phyloP scores from a whole-genome alignment of 2,888 invertebrate genomes.

The Xestia ashworthii region DNA sequence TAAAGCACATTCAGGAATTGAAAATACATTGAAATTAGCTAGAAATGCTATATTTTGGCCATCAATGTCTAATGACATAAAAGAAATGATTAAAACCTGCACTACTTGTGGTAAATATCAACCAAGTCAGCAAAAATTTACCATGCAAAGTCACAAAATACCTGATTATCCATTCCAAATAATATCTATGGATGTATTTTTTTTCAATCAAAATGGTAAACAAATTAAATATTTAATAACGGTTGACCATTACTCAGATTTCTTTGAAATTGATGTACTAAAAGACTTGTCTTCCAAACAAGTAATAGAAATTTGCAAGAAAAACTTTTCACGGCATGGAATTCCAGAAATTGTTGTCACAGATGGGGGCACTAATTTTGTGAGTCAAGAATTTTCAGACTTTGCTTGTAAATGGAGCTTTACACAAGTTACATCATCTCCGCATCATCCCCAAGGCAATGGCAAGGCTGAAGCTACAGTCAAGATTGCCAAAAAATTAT shows the following conservation, averaged over 20 bases:
- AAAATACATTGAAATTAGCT: too few species aligned
- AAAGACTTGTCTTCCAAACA: neutral
- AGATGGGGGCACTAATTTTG: slow-evolving; percentile 11
- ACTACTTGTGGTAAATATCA: too few species aligned
- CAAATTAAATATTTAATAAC: too few species aligned
- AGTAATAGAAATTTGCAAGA: slow-evolving; percentile 12
- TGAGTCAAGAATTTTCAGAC: neutral
- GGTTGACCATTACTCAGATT: too few species aligned
- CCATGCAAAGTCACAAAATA: too few species aligned
- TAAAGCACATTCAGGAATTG: neutral
- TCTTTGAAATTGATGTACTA: neutral
- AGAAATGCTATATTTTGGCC: too few species aligned
- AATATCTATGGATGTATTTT: too few species aligned
- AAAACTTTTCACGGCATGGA: slow-evolving; percentile 9
- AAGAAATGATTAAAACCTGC: too few species aligned
- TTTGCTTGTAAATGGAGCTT: slow-evolving; percentile 8
- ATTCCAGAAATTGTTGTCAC: slow-evolving; percentile 7
- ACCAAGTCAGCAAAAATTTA: too few species aligned
- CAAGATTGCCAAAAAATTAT: slow-evolving; percentile 5
- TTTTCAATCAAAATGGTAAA: too few species aligned
- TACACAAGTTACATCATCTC: slow-evolving; percentile 13
- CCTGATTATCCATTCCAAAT: too few species aligned
- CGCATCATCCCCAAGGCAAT: slow-evolving; percentile 9
- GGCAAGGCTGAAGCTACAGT: slow-evolving; percentile 12
- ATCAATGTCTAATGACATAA: too few species aligned